Conservation (phyloP, 2,888 invertebrate species). For the Luperina nickerlii region DNA sequence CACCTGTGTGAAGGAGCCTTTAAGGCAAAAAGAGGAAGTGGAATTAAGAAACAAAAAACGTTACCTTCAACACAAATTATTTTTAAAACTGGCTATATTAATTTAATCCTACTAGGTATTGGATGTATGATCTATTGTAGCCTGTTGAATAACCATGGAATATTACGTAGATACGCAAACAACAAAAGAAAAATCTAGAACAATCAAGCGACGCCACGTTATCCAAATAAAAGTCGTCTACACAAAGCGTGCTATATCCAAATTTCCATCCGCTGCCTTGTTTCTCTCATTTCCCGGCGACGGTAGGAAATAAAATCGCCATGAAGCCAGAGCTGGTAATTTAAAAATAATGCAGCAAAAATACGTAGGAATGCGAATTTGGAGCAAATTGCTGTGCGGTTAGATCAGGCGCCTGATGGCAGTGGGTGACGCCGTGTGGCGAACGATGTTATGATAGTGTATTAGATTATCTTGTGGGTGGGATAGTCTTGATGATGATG, state of each 20-base stretch:
- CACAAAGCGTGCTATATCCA: slow-evolving; percentile 73
- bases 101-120: too few species aligned
- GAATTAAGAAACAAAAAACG: neutral
- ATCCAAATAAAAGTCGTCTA: slow-evolving; percentile 62
- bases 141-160: slow-evolving; percentile 12
- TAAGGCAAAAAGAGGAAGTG: neutral
- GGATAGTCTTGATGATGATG: slow-evolving; percentile 10
- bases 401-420: slow-evolving; percentile 73
- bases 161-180: neutral
- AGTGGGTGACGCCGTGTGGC: slow-evolving; percentile 17
- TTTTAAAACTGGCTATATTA: neutral
- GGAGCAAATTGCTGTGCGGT: slow-evolving; percentile 81
- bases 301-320: slow-evolving; percentile 88
- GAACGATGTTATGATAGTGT: slow-evolving; percentile 37
- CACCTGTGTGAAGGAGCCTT: too few species aligned
- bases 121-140: too few species aligned
- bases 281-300: slow-evolving; percentile 85
- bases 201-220: slow-evolving; percentile 64
- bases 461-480: slow-evolving; percentile 21
- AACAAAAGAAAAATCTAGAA: slow-evolving; percentile 67
- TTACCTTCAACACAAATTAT: neutral
- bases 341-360: slow-evolving; percentile 88
- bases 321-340: slow-evolving; percentile 86
- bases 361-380: slow-evolving; percentile 83
- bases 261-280: slow-evolving; percentile 82